Evolutionary conservation across 2,113 vertebrate genomes (phyloP), one percentile per base, ranked within the genome.

Genomic region (Sarotherodon lohbergeri): DNA sequence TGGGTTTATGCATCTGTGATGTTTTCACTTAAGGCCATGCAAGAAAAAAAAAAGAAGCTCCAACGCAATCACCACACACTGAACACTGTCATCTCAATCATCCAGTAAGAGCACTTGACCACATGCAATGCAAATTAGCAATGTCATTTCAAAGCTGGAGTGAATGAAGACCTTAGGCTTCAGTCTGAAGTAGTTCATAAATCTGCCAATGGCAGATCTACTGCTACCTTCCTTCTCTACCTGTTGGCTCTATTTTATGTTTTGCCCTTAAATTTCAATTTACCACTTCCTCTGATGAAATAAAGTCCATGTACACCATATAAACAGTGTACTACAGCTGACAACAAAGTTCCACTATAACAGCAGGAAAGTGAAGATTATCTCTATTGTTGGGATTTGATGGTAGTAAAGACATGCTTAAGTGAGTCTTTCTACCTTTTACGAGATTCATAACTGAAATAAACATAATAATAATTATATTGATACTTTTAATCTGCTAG

Each of bases 61-160:
- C 79, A 39, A 54, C 4, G 56, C 63, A 92, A 88, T 93, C 89
- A 90, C 5, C 5, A 57, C 82, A 59, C 39, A 5, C 80, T 84
- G 81, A 91, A 66, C 79, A 59, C 86, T 89, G 80, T 88, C 90
- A 89, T 88, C 87, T 91, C 89, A 82, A 81, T 92, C 87, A 93
- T 84, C 7, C 57, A 16, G 63, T 80, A 39, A 87, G 83, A 89
- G 63, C 27, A 36, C 86, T 91, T 92, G 88, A 93, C 83, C 57
- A 52, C 82, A 86, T 41, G 50, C 88, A 57, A 85, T 84, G 88
- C 82, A 93, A 91, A 93, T 87, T 79, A 83, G 86, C 81, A 89
- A 61, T 76, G 93, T 82, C 32, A 76, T 92, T 90, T 92, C 82
- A 89, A 86, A 90, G 84, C 85, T 80, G 86, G 4, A 73, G 86